Base-by-base conservation (phyloP, 2,113 vertebrate species). In the Microcebus griseorufus region DNA sequence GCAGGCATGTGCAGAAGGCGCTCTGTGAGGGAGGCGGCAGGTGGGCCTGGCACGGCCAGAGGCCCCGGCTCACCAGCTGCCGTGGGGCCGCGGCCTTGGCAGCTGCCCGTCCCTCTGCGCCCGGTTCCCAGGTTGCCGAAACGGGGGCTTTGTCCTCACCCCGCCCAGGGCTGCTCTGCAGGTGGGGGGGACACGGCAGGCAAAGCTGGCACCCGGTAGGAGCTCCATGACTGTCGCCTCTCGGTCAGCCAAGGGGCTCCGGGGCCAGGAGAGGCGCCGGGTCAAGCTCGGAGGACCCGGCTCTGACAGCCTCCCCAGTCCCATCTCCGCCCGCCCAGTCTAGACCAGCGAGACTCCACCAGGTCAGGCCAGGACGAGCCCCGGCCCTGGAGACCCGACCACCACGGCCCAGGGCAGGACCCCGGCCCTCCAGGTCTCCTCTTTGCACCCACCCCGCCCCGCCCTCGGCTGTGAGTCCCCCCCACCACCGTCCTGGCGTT, bases 1-100 rank as follows among this genome's bases (percentile, higher is more conserved):
- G 3, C 11, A 2, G 8, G 39, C 13, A 0, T 45, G 34, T 2
- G 29, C 5, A 25, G 29, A 2, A 18, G 23, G 42, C 1, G 5
- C 32, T 83, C 25, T 2, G 72, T 34, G 48, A 58, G 32, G 2
- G 48, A 64, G 51, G 27, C 9, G 6, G 37, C 32, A 12, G 37
- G 6, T 14, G 7, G 4, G 17, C 53, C 17, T 2, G 0, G 29
- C 10, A 5, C 17, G 0, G 3, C 8, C 18, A 37, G 34, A 55
- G 29, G 13, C 53, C 12, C 2, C 64, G 20, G 13, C 64, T 16
- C 14, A 1, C 34, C 42, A 3, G 53, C 23, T 10, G 55, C n/a
- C 64, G 11, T 1, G 1, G 64, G 55, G 53, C 70, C 17, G 7
- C 18, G 25, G 18, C 34, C 45, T 6, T 7, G 29, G n/a, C 12